phyloP scores from a whole-genome alignment of 2,888 invertebrate genomes.

The Melieria omissa region DNA sequence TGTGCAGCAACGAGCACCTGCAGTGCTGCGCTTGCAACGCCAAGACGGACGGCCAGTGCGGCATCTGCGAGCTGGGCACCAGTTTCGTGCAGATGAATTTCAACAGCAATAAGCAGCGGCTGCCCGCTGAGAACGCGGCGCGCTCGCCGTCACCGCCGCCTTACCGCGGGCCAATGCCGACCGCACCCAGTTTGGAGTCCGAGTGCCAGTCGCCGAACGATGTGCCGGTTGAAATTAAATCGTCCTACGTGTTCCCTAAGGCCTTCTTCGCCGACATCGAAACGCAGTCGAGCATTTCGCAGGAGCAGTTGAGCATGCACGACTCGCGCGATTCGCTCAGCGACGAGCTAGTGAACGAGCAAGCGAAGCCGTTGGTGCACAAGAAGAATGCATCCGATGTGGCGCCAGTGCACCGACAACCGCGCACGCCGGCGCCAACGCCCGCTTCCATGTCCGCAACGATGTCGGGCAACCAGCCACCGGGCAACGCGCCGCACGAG shows the following conservation, averaged over 20 bases:
- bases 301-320: conserved; percentile 43
- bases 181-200: conserved; percentile 11
- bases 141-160: neutral
- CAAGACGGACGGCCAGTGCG: conserved; percentile 27
- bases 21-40: conserved; percentile 42
- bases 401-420: neutral
- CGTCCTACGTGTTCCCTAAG: conserved; percentile 30
- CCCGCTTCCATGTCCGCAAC: conserved; percentile 23
- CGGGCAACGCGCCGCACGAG: conserved; percentile 4
- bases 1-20: conserved; percentile 44
- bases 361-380: neutral
- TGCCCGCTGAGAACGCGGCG: conserved; percentile 1
- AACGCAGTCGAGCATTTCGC: conserved; percentile 42
- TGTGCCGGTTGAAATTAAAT: conserved; percentile 16
- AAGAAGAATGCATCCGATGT: neutral
- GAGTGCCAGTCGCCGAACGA: neutral
- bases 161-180: neutral
- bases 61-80: conserved; percentile 36
- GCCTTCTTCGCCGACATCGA: conserved; percentile 41
- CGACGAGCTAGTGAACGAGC: conserved; percentile 16
- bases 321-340: conserved; percentile 33
- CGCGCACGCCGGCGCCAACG: neutral
- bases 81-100: conserved; percentile 42
- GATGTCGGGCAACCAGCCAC: conserved; percentile 11
- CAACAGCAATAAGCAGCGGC: conserved; percentile 4